Evolutionary conservation across 2,113 vertebrate genomes (phyloP).

Genomic region (Microcebus jonahi): DNA sequence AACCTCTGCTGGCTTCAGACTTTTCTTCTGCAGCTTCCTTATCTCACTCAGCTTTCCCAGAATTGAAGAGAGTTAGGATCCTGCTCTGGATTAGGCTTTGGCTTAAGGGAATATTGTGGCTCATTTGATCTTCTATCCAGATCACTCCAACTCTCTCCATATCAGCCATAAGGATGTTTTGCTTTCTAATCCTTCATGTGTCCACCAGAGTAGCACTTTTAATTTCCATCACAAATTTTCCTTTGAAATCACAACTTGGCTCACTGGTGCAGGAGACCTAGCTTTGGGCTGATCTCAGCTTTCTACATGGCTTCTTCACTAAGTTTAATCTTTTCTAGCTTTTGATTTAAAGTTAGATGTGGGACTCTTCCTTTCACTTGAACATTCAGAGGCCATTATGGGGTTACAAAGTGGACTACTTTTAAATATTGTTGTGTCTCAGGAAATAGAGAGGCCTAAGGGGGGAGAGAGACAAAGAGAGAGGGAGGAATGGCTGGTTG

Average conservation of each 20-base stretch:
- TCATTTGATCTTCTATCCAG: neutral
- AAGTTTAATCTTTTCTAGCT: neutral
- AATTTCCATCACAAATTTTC: neutral
- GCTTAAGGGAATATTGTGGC: neutral
- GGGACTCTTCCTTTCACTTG: neutral
- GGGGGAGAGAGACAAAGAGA: neutral
- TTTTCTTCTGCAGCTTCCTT: neutral
- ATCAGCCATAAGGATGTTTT: neutral
- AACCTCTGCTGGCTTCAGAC: neutral
- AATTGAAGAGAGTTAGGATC: neutral
- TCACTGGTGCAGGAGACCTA: neutral
- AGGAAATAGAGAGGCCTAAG: neutral
- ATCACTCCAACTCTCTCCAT: neutral
- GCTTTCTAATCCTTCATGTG: neutral
- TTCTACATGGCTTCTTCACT: neutral
- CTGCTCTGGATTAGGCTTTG: neutral
- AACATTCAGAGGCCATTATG: neutral
- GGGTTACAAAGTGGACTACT: neutral
- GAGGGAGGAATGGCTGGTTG: neutral
- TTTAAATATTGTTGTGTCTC: neutral
- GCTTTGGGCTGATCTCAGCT: neutral
- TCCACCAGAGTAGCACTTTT: neutral
- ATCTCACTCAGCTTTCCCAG: neutral
- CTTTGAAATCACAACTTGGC: neutral
- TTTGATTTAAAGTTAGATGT: neutral